Evolutionary conservation across 2,797 vertebrate species (phyloP).

Genomic region (Pangasius krempfi): DNA sequence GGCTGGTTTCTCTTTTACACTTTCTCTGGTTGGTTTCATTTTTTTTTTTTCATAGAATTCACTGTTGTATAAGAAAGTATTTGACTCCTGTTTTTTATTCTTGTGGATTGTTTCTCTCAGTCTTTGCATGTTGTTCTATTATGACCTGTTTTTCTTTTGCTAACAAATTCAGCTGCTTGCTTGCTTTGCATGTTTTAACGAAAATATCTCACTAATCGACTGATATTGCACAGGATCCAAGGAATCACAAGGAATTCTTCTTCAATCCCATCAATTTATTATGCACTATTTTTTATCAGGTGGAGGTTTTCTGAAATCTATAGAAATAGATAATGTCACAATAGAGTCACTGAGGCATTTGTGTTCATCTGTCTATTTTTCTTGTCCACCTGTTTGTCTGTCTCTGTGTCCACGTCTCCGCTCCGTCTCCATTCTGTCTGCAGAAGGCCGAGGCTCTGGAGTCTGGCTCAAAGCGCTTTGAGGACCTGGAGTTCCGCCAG

Average conservation of each 20-base stretch:
- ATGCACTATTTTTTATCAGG: neutral
- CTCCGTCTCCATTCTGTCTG: conserved; percentile 42
- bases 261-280: neutral
- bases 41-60: neutral
- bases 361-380: conserved; percentile 53
- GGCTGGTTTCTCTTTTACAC: conserved; percentile 39
- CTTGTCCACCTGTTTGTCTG: conserved; percentile 41
- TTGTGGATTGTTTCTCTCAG: conserved; percentile 17
- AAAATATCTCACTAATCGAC: conserved; percentile 53
- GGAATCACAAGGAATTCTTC: conserved; percentile 17
- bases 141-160: conserved; percentile 29
- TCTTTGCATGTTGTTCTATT: conserved; percentile 35
- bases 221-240: conserved; percentile 32
- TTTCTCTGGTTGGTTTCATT: neutral
- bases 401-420: conserved; percentile 45
- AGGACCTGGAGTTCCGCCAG: conserved; percentile 97
- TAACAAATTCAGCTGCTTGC: conserved; percentile 35
- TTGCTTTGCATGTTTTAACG: conserved; percentile 38
- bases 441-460: conserved; percentile 90
- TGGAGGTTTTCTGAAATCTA: neutral
- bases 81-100: neutral
- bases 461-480: conserved; percentile 86
- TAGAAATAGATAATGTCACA: neutral
- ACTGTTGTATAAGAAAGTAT: conserved; percentile 2
- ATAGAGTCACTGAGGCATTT: conserved; percentile 40